A percentile compares a stretch with the other conserved stretches of the same genome.
Evolutionary conservation across 2,113 vertebrate genomes (phyloP).

Genomic region (Passerina amoena): DNA sequence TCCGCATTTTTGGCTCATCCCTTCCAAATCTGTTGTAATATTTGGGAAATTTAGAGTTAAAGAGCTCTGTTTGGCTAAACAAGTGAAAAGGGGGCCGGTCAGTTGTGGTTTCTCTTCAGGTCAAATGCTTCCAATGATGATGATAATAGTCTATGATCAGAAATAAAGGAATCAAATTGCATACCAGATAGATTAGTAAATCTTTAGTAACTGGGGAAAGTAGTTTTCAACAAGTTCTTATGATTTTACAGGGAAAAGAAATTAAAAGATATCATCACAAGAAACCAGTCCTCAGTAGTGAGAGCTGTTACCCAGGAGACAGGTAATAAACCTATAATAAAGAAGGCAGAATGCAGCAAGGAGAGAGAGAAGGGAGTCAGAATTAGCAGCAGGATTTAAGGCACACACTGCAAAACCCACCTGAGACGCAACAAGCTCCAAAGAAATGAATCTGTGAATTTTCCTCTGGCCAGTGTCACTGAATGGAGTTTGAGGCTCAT

Average conservation of each 20-base stretch:
- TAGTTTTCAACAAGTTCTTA: neutral
- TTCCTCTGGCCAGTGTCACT: neutral
- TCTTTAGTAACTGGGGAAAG: neutral
- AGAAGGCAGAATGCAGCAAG: neutral
- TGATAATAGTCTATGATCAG: neutral
- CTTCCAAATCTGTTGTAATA: neutral
- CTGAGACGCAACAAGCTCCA: neutral
- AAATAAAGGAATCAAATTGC: neutral
- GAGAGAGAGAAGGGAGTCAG: neutral
- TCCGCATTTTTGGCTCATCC: neutral
- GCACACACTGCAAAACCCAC: neutral
- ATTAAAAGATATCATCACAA: accelerated
- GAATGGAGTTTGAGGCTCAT: neutral
- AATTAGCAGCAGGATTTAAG: neutral
- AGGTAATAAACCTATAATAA: neutral
- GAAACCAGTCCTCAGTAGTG: neutral
- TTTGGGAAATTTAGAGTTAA: neutral
- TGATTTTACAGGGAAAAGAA: neutral
- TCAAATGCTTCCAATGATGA: neutral
- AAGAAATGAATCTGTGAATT: neutral
- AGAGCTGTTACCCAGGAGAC: neutral
- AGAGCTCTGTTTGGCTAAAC: neutral
- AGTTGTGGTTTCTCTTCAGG: neutral
- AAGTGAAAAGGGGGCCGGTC: neutral
- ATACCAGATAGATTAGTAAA: neutral